phyloP scores from a whole-genome alignment of 37 sponge, comb jelly and placozoan genomes.

The Bolinopsis microptera region DNA sequence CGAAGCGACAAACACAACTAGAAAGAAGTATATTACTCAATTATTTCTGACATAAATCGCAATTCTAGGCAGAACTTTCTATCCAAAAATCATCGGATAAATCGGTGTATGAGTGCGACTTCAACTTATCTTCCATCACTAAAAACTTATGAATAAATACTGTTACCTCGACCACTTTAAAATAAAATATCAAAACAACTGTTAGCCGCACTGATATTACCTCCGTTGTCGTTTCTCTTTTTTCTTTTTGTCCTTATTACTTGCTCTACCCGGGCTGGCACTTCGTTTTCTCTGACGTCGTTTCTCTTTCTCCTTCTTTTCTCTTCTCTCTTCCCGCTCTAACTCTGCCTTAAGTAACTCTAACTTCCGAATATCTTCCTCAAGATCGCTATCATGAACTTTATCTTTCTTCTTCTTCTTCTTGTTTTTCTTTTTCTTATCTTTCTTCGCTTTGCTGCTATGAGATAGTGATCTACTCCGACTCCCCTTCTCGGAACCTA shows the following conservation, averaged over 20 bases:
- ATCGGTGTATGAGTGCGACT: too few species aligned
- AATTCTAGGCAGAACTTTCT: too few species aligned
- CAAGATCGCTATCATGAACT: constrained; percentile 23
- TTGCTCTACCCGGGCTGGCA: neutral
- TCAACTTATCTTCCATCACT: too few species aligned
- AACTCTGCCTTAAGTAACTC: constrained; percentile 63
- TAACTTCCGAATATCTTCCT: constrained; percentile 57
- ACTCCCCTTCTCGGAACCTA: neutral
- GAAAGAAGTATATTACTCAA: too few species aligned
- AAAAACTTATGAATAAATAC: neutral
- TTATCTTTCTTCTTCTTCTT: constrained; percentile 41
- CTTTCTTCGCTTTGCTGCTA: neutral
- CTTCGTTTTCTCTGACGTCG: constrained; percentile 25
- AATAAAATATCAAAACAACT: neutral
- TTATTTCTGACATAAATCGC: too few species aligned
- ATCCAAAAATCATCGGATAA: too few species aligned
- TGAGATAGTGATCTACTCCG: constrained; percentile 23
- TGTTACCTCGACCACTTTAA: neutral
- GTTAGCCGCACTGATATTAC: neutral
- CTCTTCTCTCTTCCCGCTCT: constrained; percentile 61
- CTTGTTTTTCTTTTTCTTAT: constrained; percentile 62
- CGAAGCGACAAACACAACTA: too few species aligned
- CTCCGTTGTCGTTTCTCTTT: neutral
- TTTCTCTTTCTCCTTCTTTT: neutral
- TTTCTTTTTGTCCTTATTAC: neutral